Base-by-base conservation (phyloP, 2,113 vertebrate species). In the Aleadryas rufinucha region DNA sequence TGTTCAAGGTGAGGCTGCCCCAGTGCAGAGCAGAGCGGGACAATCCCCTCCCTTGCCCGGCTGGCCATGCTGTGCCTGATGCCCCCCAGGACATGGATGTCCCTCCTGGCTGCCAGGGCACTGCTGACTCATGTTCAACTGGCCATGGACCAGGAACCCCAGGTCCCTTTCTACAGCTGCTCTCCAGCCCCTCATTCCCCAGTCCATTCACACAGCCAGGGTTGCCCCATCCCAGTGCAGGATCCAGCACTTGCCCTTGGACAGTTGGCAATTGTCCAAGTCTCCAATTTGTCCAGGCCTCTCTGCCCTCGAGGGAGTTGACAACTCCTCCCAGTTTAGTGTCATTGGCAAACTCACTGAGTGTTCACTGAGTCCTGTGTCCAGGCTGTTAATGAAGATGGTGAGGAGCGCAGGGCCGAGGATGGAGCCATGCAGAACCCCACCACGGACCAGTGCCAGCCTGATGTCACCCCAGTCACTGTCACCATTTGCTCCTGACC, bases 261-360 rank as follows among this genome's bases (percentile, higher is more conserved):
- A 13, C 0, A 0, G 45, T 3, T 78, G 45, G 19, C 33, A 54
- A 61, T 15, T 61, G 54, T 16, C 47, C n/a, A 53, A 53, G 47
- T 16, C 54, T n/a, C 39, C 64, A 28, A 2, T 28, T 47, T 27
- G 24, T 24, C 23, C 56, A 70, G 16, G 41, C 41, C 50, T 84
- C 69, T 84, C 35, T 27, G 44, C 44, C 52, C 64, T 33, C 1
- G 1, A 19, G 33, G 33, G 23, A 78, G 47, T 23, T 33, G 28
- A 33, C 47, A 78, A 0, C 39, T 78, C 54, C 39, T 53, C 39
- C n/a, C 28, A 39, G 7, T 45, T 33, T 6, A 16, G 47, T 24
- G 24, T 14, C n/a, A 61, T 4, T 44, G 45, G 54, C 33, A 69
- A 78, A 69, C 10, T n/a, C 16, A 10, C 8, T 3, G 12, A 5